Base-by-base conservation (phyloP, 2,113 vertebrate species). In the Chionodraco myersi region DNA sequence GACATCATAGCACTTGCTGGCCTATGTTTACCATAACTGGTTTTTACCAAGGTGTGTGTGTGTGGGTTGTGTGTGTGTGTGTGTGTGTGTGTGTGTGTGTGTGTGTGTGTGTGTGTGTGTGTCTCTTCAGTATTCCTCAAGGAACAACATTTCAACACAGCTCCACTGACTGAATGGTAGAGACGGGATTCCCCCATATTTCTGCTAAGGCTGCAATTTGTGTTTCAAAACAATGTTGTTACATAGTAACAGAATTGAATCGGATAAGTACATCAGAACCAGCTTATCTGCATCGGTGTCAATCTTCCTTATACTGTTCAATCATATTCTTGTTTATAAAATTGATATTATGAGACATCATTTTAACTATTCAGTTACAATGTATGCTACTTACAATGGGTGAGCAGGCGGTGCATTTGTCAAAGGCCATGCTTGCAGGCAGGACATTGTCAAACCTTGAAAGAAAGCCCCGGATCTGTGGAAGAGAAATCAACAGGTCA, bases 381-480 rank as follows among this genome's bases (percentile, higher is more conserved):
- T n/a, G 36, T 23, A 34, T 49, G 61, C 11, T 16, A 95, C 96
- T 96, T 96, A 99, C 98, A 91, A 96, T 94, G 58, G 94, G 75
- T 44, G 98, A 99, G 90, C 98, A 99, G 81, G 98, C 98, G 3
- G 98, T 99, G 91, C 98, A 99, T 89, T 99, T 99, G 93, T 99
- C 97, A 91, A 99, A 99, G 0, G 98, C 98, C 89, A 99, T 91
- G 85, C 98, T 99, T 79, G 99, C 98, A 57, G 98, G 98, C 88
- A 99, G 96, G 77, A 99, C 98, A 7, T 99, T 98, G 93, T 99
- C 98, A 81, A 99, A 99, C 73, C 98, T 95, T 48, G 98, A 97
- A 52, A 99, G 95, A 93, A 99, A 99, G 30, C 98, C 98, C 83
- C 98, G 97, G 71, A 99, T 99, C 98, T 99, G 88, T 61, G 80